A percentile compares a stretch with the other conserved stretches of the same genome.
These are phyloP conservation scores for Carcharodon carcharias DNA, from an alignment of 2,797 vertebrate species.

Conservation along the genomic window DNA sequence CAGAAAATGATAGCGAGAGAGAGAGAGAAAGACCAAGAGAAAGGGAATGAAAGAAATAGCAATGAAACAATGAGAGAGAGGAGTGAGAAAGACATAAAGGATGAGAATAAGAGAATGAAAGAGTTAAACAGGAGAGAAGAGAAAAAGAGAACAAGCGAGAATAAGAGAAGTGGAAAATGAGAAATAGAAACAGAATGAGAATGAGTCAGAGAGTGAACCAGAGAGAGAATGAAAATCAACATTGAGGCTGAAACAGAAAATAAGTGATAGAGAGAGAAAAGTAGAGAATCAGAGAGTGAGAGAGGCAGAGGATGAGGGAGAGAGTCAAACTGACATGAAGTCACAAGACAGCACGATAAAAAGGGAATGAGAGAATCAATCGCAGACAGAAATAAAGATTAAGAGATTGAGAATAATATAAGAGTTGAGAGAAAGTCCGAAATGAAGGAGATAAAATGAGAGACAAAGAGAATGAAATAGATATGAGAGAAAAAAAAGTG, in stretches of 20 bases:
- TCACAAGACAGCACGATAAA: not conserved
- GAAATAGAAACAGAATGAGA: conserved; percentile 2
- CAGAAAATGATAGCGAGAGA: not conserved
- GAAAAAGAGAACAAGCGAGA: not conserved
- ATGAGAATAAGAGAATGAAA: not conserved
- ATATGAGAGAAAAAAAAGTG: not conserved
- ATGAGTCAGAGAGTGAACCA: conserved; percentile 10
- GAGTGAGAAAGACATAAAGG: not conserved
- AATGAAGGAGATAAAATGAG: not conserved
- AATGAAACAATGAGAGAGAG: not conserved
- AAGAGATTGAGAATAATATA: not conserved
- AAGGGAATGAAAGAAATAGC: not conserved
- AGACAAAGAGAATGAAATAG: not conserved
- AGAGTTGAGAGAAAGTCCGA: not conserved
- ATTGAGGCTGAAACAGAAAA: not conserved
- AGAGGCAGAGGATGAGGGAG: not conserved
- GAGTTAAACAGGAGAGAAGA: conserved; percentile 9
- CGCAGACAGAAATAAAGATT: not conserved
- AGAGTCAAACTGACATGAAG: not conserved
- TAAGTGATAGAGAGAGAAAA: not conserved
- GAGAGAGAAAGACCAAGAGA: not conserved
- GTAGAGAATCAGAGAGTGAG: not conserved
- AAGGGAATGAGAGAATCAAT: not conserved
- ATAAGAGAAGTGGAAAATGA: not conserved
- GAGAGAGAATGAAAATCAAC: not conserved